Evolutionary conservation across 1,140 invertebrate species (phyloP).

Genomic region (Reticulitermes speratus): DNA sequence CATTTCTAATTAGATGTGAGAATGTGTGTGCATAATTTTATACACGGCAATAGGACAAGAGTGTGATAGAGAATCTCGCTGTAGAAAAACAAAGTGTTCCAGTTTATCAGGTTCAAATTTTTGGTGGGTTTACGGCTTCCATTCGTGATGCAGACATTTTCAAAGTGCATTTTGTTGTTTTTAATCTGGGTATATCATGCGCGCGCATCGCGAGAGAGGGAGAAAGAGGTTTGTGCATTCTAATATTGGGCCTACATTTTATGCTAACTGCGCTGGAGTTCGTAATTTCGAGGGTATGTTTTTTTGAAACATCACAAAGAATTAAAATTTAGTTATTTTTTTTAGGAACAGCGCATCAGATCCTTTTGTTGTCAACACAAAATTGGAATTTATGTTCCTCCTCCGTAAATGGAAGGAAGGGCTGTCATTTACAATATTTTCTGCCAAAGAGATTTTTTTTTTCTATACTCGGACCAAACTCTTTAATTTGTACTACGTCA

Average conservation of each 20-base stretch:
- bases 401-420: neutral
- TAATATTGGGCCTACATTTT: neutral
- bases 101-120: neutral
- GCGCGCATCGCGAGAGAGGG: neutral
- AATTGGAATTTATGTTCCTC: neutral
- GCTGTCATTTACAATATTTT: neutral
- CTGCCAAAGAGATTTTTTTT: neutral
- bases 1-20: neutral
- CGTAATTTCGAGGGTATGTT: neutral
- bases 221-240: neutral
- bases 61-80: neutral
- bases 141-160: neutral
- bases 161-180: constrained; percentile 19
- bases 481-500: too few relatives aligned
- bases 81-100: neutral
- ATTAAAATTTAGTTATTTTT: constrained; percentile 14
- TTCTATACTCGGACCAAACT: neutral
- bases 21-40: neutral
- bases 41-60: neutral
- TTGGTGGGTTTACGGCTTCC: neutral
- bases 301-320: constrained; percentile 12
- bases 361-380: neutral
- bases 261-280: neutral
- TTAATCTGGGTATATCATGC: neutral
- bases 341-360: neutral